These are phyloP conservation scores for Aurelia aurita complex sp. Pacific DNA, from an alignment of 30 jellyfish, hydroid and myxozoan genomes.

Conservation along the genomic window DNA sequence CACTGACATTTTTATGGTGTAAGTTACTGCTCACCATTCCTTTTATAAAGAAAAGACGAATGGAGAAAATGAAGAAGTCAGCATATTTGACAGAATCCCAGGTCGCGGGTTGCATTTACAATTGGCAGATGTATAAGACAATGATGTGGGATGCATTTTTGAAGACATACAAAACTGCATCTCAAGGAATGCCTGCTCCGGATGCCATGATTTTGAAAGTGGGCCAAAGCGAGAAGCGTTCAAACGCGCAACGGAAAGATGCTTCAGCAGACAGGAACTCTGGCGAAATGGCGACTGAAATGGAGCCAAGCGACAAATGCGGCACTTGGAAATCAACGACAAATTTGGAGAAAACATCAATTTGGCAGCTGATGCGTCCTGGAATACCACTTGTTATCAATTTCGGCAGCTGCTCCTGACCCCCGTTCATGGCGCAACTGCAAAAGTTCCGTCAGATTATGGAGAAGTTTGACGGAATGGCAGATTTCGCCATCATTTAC, in stretches of 20 bases:
- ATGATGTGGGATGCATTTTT: background rate
- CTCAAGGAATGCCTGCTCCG: slow-evolving; percentile 34
- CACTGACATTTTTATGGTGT: slow-evolving; percentile 8
- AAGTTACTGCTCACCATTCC: slow-evolving; percentile 18
- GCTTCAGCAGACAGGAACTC: background rate
- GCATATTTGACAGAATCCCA: slow-evolving; percentile 17
- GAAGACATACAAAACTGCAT: slow-evolving; percentile 36
- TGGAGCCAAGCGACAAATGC: background rate
- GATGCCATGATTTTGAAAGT: slow-evolving; percentile 1
- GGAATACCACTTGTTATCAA: slow-evolving; percentile 77
- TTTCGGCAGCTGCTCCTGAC: slow-evolving; percentile 90
- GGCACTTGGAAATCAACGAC: background rate
- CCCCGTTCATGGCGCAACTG: slow-evolving; percentile 78
- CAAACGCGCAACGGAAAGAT: too few relatives aligned
- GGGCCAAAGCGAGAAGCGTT: background rate
- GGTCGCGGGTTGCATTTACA: slow-evolving; percentile 38
- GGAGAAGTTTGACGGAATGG: slow-evolving; percentile 44
- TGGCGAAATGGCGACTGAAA: background rate
- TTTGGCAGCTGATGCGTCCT: slow-evolving; percentile 34
- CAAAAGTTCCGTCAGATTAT: slow-evolving; percentile 57
- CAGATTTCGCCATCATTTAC: slow-evolving; percentile 73
- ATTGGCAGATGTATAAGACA: slow-evolving; percentile 44
- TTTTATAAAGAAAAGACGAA: background rate
- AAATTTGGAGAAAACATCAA: background rate
- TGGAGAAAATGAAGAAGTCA: background rate